phyloP scores from a whole-genome alignment of 2,113 vertebrate species.

The Aptenodytes patagonicus region DNA sequence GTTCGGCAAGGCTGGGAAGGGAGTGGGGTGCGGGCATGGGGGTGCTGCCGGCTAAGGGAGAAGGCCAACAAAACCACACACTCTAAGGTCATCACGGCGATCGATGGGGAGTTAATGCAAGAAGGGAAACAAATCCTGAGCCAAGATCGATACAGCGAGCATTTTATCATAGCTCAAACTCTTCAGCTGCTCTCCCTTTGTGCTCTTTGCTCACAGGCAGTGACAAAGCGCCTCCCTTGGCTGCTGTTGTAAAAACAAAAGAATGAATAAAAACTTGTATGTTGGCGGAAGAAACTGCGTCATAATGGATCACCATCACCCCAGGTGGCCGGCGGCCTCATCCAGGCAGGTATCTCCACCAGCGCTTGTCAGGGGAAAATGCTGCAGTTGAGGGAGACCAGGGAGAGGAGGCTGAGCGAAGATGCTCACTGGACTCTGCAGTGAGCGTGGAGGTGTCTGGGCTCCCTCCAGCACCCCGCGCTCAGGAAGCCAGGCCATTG shows the following conservation, averaged over 20 bases:
- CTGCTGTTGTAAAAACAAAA: conserved; percentile 20
- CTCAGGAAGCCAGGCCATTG: background rate
- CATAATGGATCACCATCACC: background rate
- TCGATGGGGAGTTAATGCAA: conserved; percentile 70
- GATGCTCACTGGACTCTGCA: background rate
- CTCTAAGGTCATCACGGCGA: conserved; percentile 59
- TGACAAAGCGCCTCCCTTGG: background rate
- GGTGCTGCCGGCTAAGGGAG: background rate
- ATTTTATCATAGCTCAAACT: conserved; percentile 51
- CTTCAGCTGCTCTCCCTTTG: conserved; percentile 1
- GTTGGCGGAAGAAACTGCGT: background rate
- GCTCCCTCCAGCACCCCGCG: background rate
- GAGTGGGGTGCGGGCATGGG: background rate
- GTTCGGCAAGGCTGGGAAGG: background rate
- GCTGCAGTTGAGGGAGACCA: accelerated
- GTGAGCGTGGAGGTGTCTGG: background rate
- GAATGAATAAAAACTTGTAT: background rate
- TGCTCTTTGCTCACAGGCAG: background rate
- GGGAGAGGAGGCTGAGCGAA: background rate
- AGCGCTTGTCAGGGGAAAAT: background rate
- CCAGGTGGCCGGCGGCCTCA: background rate
- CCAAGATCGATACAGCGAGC: conserved; percentile 58
- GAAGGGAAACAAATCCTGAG: conserved; percentile 68
- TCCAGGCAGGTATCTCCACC: background rate
- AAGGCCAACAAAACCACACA: conserved; percentile 4